Evolutionary conservation across 2,113 vertebrate genomes (phyloP).

Genomic region (human): DNA sequence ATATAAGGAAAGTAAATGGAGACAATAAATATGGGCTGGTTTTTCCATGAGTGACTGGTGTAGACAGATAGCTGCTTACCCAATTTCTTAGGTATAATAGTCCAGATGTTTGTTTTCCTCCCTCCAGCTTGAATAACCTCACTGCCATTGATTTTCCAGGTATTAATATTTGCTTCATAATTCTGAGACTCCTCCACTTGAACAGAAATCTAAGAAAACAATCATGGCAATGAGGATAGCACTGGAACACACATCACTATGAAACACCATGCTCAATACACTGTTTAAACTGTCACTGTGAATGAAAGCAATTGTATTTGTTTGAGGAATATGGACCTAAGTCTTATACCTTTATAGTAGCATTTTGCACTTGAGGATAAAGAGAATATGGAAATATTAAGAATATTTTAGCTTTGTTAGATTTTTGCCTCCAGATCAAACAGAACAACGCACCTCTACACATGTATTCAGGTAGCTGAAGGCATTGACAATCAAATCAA

Average conservation of each 20-base stretch:
- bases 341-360: background rate
- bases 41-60: background rate
- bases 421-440: background rate
- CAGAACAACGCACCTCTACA: conserved; percentile 76
- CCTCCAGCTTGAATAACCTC: conserved; percentile 75
- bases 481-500: conserved; percentile 87
- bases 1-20: background rate
- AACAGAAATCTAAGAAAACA: conserved; percentile 75
- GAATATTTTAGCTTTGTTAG: background rate
- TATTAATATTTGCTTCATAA: conserved; percentile 71
- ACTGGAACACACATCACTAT: background rate
- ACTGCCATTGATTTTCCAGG: background rate
- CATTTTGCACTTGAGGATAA: background rate
- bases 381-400: background rate
- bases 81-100: conserved; percentile 61
- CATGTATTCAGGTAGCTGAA: conserved; percentile 84
- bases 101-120: conserved; percentile 82
- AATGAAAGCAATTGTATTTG: background rate
- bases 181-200: conserved; percentile 66
- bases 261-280: background rate
- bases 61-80: conserved; percentile 67
- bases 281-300: background rate
- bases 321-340: background rate
- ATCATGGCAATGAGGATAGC: background rate
- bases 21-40: background rate